phyloP scores from a whole-genome alignment of 2,797 vertebrate genomes.

The Aplochiton taeniatus region DNA sequence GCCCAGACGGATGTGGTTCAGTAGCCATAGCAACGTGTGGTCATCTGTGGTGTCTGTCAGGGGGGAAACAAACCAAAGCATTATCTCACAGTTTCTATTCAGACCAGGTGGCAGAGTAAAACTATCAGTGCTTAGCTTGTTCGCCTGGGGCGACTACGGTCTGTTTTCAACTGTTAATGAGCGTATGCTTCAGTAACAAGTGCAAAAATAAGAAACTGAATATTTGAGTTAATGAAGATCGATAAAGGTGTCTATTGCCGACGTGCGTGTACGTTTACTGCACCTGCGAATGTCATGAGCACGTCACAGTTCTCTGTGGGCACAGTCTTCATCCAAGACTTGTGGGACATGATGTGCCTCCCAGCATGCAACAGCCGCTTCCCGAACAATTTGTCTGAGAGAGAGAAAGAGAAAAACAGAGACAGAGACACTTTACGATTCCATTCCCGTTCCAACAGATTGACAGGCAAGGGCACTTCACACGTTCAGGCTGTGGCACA shows the following conservation, averaged over 20 bases:
- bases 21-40: constrained; percentile 96
- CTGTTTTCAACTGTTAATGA: neutral
- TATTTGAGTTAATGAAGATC: neutral
- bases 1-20: constrained; percentile 95
- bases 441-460: constrained; percentile 29
- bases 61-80: constrained; percentile 35
- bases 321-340: constrained; percentile 99
- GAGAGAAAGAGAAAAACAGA: constrained; percentile 34
- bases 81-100: neutral
- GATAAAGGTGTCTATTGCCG: constrained; percentile 1
- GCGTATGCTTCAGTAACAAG: neutral
- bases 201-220: neutral
- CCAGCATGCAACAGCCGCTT: constrained; percentile 94
- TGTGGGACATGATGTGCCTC: constrained; percentile 97
- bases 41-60: constrained; percentile 89
- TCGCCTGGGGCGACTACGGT: neutral
- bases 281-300: constrained; percentile 96
- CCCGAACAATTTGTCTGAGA: constrained; percentile 92
- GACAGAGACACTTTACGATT: constrained; percentile 22
- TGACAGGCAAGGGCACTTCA: constrained; percentile 40
- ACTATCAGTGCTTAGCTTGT: neutral
- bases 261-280: constrained; percentile 25
- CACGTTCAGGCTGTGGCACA: constrained; percentile 28
- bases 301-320: constrained; percentile 98
- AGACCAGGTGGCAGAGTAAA: neutral